Evolutionary conservation across 1,140 invertebrate species (phyloP), one percentile per base, ranked within the genome.

Genomic region (Ceratosolen solmsi): DNA sequence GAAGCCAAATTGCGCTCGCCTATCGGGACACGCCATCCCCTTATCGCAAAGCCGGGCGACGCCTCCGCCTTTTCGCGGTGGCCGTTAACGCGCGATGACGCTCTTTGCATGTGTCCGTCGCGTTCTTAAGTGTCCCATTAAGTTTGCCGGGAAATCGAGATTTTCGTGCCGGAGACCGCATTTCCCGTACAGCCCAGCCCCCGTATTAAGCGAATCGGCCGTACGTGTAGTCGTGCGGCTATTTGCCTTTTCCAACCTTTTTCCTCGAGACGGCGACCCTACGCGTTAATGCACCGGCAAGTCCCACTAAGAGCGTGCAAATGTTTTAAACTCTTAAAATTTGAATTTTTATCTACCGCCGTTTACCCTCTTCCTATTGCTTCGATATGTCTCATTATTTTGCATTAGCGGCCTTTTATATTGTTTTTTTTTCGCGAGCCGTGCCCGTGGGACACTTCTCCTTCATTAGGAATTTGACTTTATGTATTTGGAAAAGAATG

Each of bases 1-100:
- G 58, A 65, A 51, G 65, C 73, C 74, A 82, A 82, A 82, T 82
- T 83, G 70, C 84, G 70, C 41, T 71, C 76, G 74, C 38, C 82
- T 80, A 68, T 74, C 76, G 46, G 38, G 5, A 74, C 13, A 58
- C 65, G 68, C 49, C 72, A 25, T 46, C 73, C n/a, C 30, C 60
- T 30, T 17, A 36, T 25, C 30, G 3, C 60, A 1, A 4, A 13
- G 41, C 51, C n/a, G 49, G 17, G 13, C 11, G 17, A 56, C 54
- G 36, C 17, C 74, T 30, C 36, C 56, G 38, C 46, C 20, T 22
- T 54, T 60, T 76, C 72, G 30, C 49, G 72, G 27, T 25, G 30
- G 46, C 41, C 46, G 63, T 80, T 80, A 80, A 73, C 58, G 78
- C 46, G 79, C 38, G 51, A 56, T 68, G 71, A 65, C 73, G 71